Evolutionary conservation across 2,113 vertebrate genomes (phyloP), one percentile per base, ranked within the genome.

Genomic region (Pseudonaja textilis): DNA sequence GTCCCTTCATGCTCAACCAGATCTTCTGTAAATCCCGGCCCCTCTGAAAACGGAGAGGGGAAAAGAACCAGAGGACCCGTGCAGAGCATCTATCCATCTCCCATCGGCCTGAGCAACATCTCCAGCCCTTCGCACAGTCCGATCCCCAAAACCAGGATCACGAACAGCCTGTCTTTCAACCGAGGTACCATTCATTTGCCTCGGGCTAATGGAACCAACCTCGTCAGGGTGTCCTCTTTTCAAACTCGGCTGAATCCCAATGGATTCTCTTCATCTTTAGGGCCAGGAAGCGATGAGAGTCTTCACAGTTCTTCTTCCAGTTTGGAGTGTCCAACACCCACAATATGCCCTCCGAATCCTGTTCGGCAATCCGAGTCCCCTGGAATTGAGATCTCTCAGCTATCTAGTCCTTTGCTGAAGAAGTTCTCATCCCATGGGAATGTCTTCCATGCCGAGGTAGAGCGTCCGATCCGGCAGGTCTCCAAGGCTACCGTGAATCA

Each of bases 251-350:
- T 95, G 5, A 98, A 98, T 92, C 98, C 96, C 9, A 96, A 96
- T 6, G 95, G 97, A 3, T 98, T 97, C 93, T 95, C 90, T 42
- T 50, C 88, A 0, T 95, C 97, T 18, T 90, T 95, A 0, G 97
- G 98, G 2, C 97, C 97, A 0, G 98, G 98, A 20, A 98, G 98
- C 0, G 98, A 98, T 0, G 98, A 98, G 93, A 98, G 98, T 94
- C 98, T 98, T 47, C 98, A 98, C 95, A 98, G 98, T 95, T 99
- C 98, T 0, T 98, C 98, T 22, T 98, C 98, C 88, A 98, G 98
- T 95, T 94, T 98, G 94, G 98, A 98, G 89, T 98, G 98, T 93
- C 97, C 97, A 0, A 96, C 95, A 0, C 92, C 96, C 18, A 93
- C 93, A 64, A 97, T 95, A 89, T 59, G 61, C 95, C 87, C 92